These are phyloP conservation scores for Drosophila mercatorum DNA, from an alignment of 2,888 invertebrate genomes.

Conservation along the genomic window DNA sequence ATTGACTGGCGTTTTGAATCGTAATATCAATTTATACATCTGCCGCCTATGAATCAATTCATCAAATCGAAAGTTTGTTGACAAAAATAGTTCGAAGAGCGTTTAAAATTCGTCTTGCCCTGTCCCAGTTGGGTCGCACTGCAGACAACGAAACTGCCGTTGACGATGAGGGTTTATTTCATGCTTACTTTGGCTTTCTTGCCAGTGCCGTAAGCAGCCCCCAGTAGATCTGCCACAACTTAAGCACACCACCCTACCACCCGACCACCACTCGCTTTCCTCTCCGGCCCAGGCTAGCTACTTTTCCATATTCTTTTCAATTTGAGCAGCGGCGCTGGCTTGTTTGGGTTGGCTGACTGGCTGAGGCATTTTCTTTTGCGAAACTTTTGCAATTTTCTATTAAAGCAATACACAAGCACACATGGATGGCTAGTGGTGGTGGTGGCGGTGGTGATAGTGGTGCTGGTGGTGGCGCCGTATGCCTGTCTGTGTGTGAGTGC, in stretches of 20 bases:
- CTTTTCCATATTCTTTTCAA: constrained; percentile 82
- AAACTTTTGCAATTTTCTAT: constrained; percentile 82
- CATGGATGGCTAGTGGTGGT: constrained; percentile 38
- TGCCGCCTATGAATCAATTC: too few relatives aligned
- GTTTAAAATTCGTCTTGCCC: constrained; percentile 15
- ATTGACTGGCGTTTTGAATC: too few relatives aligned
- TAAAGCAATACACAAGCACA: constrained; percentile 75
- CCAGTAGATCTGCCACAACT: constrained; percentile 42
- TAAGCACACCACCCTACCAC: constrained; percentile 16
- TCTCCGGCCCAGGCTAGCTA: constrained; percentile 61
- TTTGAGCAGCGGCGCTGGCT: constrained; percentile 61
- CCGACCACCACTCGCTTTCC: constrained; percentile 40
- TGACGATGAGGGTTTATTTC: constrained; percentile 76
- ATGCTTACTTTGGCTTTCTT: constrained; percentile 77
- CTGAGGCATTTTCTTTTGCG: constrained; percentile 78
- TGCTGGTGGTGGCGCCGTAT: constrained; percentile 31
- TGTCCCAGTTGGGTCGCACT: constrained; percentile 24
- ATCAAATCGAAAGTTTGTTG: too few relatives aligned
- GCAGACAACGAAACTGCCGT: constrained; percentile 64
- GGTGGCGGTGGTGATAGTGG: constrained; percentile 24
- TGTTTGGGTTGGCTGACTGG: constrained; percentile 72
- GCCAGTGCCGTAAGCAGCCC: constrained; percentile 49
- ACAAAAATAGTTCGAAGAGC: constrained; percentile 16
- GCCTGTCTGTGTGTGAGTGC: constrained; percentile 30
- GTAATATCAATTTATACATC: too few relatives aligned